phyloP scores from a whole-genome alignment of 37 sponge, comb jelly and placozoan genomes.

The Tethya wilhelma region DNA sequence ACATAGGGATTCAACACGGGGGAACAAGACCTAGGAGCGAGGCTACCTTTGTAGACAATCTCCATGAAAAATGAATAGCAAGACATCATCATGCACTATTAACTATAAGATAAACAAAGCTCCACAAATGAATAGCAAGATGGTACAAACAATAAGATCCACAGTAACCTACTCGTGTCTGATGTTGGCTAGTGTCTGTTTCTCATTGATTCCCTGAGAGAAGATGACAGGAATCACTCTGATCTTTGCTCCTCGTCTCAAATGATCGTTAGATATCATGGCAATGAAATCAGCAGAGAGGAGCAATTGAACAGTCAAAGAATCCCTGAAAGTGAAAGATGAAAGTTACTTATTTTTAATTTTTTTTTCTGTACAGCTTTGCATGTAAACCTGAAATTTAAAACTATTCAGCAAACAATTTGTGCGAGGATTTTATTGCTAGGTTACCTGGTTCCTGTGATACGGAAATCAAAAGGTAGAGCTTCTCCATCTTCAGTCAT shows the following conservation, averaged over 20 bases:
- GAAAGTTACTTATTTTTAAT: not conserved
- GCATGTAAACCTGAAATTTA: no score
- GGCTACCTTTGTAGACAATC: no score
- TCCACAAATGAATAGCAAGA: no score
- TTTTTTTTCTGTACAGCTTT: no score
- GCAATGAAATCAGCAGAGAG: constrained; percentile 30
- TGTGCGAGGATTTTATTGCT: no score
- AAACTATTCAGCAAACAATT: no score
- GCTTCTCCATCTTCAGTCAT: not conserved
- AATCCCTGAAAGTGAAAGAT: constrained; percentile 31
- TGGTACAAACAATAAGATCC: no score
- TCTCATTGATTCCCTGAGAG: constrained; percentile 76
- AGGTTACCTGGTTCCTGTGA: constrained; percentile 60
- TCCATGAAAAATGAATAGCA: no score
- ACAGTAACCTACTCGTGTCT: constrained; percentile 37
- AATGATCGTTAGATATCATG: constrained; percentile 19
- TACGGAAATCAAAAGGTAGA: constrained; percentile 46
- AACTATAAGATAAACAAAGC: no score
- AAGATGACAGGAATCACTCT: constrained; percentile 72
- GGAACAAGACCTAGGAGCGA: no score
- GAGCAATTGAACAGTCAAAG: constrained; percentile 57
- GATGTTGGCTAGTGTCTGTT: constrained; percentile 44
- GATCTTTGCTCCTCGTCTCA: constrained; percentile 39
- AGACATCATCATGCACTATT: no score
- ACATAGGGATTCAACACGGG: no score